A percentile compares a stretch with the other conserved stretches of the same genome.
These are phyloP conservation scores for Drosophila murphyi DNA, from an alignment of 1,140 invertebrate genomes.

Conservation along the genomic window DNA sequence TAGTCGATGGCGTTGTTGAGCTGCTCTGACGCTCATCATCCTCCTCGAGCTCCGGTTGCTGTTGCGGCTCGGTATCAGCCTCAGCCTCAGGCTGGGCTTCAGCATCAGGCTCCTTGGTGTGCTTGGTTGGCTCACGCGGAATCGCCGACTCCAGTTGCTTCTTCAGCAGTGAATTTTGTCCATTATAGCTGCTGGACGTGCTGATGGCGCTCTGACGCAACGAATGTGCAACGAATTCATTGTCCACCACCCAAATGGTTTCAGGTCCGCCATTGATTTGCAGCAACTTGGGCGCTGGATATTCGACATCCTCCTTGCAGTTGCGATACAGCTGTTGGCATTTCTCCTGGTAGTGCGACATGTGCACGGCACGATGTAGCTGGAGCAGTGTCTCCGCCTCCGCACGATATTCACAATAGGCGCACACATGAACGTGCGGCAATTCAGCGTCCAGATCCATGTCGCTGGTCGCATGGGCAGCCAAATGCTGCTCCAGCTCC, in stretches of 20 bases:
- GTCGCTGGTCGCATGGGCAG: slow-evolving; percentile 86
- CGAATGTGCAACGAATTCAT: slow-evolving; percentile 66
- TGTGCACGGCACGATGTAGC: slow-evolving; percentile 92
- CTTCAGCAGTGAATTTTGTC: slow-evolving; percentile 71
- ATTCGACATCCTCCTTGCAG: slow-evolving; percentile 87
- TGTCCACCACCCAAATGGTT: slow-evolving; percentile 85
- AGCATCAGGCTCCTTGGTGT: not conserved
- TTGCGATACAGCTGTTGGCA: slow-evolving; percentile 89
- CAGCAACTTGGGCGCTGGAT: slow-evolving; percentile 88
- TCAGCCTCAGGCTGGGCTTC: slow-evolving; percentile 22
- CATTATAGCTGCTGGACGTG: slow-evolving; percentile 56
- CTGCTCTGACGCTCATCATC: slow-evolving; percentile 62
- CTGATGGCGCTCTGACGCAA: slow-evolving; percentile 72
- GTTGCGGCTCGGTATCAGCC: slow-evolving; percentile 10
- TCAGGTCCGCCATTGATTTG: slow-evolving; percentile 84
- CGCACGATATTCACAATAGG: slow-evolving; percentile 92
- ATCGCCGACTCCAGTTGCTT: slow-evolving; percentile 73
- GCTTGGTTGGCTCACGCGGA: not conserved
- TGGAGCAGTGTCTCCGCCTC: slow-evolving; percentile 88
- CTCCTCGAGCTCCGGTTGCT: slow-evolving; percentile 15
- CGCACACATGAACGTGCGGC: slow-evolving; percentile 87
- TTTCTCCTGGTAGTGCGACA: slow-evolving; percentile 92
- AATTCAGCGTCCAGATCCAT: slow-evolving; percentile 34
- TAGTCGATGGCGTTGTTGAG: slow-evolving; percentile 70
- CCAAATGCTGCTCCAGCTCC: slow-evolving; percentile 86